Conservation (phyloP, 2,113 vertebrate genomes). For the Colius striatus region DNA sequence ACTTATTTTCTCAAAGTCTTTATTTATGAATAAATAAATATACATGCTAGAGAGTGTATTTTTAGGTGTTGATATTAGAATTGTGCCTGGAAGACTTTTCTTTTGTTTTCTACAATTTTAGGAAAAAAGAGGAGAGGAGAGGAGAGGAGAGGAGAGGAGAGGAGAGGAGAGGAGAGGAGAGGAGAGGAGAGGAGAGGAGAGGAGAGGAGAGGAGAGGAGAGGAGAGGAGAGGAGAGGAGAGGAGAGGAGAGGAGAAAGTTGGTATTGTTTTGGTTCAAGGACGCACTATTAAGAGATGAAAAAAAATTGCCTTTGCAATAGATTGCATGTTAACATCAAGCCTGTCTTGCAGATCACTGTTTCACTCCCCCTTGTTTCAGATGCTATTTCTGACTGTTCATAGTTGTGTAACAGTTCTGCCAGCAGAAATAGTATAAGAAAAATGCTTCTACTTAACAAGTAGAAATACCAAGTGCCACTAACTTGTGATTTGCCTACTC, state of each 20-base stretch:
- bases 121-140: background rate
- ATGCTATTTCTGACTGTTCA: background rate
- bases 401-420: background rate
- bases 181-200: background rate
- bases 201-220: too few species aligned
- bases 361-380: background rate
- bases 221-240: too few species aligned
- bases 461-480: background rate
- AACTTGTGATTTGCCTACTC: background rate
- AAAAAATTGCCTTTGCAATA: background rate
- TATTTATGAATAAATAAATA: background rate
- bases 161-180: background rate
- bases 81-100: background rate
- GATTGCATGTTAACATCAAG: background rate
- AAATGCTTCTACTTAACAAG: background rate
- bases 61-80: background rate
- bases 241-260: background rate
- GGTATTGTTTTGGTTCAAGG: background rate
- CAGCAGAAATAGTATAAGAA: background rate
- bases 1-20: background rate
- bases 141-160: background rate
- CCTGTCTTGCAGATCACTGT: background rate
- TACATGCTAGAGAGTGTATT: background rate
- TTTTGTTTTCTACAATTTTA: background rate
- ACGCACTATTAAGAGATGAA: background rate